phyloP scores from a whole-genome alignment of 2,797 vertebrate genomes.

The Hyperoplus lanceolatus region DNA sequence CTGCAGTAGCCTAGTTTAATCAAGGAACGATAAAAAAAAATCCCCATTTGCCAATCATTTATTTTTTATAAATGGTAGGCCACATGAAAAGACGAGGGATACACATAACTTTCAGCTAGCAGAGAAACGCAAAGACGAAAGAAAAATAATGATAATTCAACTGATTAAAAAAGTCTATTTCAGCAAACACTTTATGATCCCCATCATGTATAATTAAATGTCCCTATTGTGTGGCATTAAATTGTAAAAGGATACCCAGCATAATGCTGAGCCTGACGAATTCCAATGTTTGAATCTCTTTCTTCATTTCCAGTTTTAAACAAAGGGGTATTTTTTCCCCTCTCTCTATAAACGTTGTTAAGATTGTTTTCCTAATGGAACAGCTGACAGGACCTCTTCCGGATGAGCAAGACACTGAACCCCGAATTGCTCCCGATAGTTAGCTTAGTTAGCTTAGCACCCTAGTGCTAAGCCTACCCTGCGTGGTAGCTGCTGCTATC shows the following conservation, averaged over 20 bases:
- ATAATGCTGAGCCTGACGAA: slow-evolving; percentile 70
- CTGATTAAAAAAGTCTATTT: slow-evolving; percentile 66
- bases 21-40: slow-evolving; percentile 7
- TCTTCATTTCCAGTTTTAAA: slow-evolving; percentile 55
- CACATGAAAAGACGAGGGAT: neutral
- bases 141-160: slow-evolving; percentile 71
- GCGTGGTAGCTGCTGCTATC: too few species aligned
- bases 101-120: slow-evolving; percentile 11
- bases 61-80: slow-evolving; percentile 13
- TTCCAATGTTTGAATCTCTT: slow-evolving; percentile 64
- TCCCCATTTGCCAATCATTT: slow-evolving; percentile 20
- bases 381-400: slow-evolving; percentile 15
- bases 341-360: slow-evolving; percentile 24
- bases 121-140: slow-evolving; percentile 57
- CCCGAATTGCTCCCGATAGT: too few species aligned
- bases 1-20: neutral
- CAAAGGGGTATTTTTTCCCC: slow-evolving; percentile 12
- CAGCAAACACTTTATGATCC: slow-evolving; percentile 70
- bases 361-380: slow-evolving; percentile 29
- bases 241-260: slow-evolving; percentile 56
- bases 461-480: too few species aligned
- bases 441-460: too few species aligned
- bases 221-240: slow-evolving; percentile 66
- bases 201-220: slow-evolving; percentile 77
- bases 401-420: neutral